Evolutionary conservation across 2,797 vertebrate species (phyloP).

Genomic region (Macropodus opercularis): DNA sequence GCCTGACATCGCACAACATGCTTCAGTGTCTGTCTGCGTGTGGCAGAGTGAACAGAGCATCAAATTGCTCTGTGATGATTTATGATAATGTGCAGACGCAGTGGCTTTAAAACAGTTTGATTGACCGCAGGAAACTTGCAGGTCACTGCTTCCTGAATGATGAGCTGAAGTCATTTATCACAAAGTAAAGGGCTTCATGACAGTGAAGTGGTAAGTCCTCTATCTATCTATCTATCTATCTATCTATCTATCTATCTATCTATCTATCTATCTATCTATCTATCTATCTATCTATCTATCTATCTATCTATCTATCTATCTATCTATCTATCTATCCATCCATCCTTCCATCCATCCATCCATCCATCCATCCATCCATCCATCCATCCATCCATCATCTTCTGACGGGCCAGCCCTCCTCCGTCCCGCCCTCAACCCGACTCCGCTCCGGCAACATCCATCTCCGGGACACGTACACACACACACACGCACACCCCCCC

Average conservation of each 20-base stretch:
- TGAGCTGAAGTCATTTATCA: constrained; percentile 49
- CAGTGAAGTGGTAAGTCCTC: constrained; percentile 32
- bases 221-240: too few species aligned
- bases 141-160: constrained; percentile 56
- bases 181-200: constrained; percentile 37
- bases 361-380: too few species aligned
- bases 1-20: constrained; percentile 9
- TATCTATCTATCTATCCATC: too few species aligned
- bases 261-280: too few species aligned
- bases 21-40: constrained; percentile 6
- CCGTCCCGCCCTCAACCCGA: constrained; percentile 49
- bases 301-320: not conserved
- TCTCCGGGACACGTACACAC: constrained; percentile 38
- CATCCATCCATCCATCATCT: constrained; percentile 29
- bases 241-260: too few species aligned
- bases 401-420: constrained; percentile 54
- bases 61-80: constrained; percentile 39
- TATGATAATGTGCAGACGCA: constrained; percentile 45
- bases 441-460: constrained; percentile 29
- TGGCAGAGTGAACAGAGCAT: constrained; percentile 35
- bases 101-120: constrained; percentile 41
- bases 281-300: too few species aligned
- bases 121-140: constrained; percentile 46
- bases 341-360: too few species aligned
- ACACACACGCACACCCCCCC: not conserved